Conservation (phyloP, 2,797 vertebrate species). For the Lerista edwardsae region DNA sequence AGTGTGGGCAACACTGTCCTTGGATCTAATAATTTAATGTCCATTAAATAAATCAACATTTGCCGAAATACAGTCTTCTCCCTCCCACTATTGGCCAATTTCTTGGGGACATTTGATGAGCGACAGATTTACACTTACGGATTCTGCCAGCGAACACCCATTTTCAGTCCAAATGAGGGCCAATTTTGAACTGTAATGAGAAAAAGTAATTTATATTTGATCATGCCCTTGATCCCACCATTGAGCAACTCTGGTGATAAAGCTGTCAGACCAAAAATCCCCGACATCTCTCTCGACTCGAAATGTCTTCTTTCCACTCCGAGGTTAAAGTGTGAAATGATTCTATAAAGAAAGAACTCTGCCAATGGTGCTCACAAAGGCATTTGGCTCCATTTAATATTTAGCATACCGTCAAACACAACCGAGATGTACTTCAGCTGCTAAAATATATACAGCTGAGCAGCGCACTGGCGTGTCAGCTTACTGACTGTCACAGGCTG, state of each 20-base stretch:
- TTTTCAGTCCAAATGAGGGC: conserved; percentile 55
- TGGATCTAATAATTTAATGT: background rate
- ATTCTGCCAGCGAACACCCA: conserved; percentile 45
- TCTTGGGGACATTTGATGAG: conserved; percentile 44
- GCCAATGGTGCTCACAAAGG: background rate
- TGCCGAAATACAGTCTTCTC: background rate
- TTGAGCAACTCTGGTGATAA: conserved; percentile 60
- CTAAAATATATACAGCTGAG: background rate
- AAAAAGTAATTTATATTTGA: conserved; percentile 70
- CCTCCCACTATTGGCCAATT: conserved; percentile 47
- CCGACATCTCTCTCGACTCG: conserved; percentile 37
- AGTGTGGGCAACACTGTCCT: background rate
- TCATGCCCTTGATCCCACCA: conserved; percentile 65
- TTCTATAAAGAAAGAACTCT: conserved; percentile 52
- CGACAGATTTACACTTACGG: conserved; percentile 49
- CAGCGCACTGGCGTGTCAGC: background rate
- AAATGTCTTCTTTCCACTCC: conserved; percentile 46
- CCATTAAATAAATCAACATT: background rate
- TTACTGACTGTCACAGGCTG: background rate
- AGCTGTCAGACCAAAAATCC: conserved; percentile 59
- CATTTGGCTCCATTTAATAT: conserved; percentile 31
- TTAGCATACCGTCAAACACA: conserved; percentile 22
- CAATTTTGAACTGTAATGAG: conserved; percentile 57
- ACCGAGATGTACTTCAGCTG: background rate
- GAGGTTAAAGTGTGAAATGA: conserved; percentile 47